A percentile compares a stretch with the other conserved stretches of the same genome.
Conservation (phyloP, 92 coral and sea anemone genomes). For the Porites divaricata region DNA sequence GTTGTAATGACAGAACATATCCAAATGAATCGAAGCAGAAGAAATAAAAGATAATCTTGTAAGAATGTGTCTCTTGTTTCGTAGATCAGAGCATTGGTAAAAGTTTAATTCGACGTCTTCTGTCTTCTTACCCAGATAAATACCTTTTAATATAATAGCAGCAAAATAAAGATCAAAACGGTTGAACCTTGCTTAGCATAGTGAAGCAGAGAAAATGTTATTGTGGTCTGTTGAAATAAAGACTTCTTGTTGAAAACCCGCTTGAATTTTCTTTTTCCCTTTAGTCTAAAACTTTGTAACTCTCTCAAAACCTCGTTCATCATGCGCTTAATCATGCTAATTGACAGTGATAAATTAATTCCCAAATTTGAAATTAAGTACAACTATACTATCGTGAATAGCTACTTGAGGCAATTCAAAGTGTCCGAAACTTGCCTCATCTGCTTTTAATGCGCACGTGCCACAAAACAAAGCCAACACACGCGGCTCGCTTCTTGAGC, state of each 20-base stretch:
- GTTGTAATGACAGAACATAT: neutral
- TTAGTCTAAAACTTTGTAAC: neutral
- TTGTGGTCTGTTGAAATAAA: neutral
- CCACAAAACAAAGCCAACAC: constrained; percentile 31
- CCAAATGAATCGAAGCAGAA: neutral
- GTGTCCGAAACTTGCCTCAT: constrained; percentile 54
- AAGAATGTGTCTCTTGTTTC: neutral
- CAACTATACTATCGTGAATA: constrained; percentile 52
- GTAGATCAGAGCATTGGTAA: neutral
- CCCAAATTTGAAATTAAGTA: constrained; percentile 64
- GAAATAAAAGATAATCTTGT: neutral
- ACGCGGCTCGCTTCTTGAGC: constrained; percentile 5
- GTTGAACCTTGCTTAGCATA: neutral
- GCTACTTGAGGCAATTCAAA: constrained; percentile 62
- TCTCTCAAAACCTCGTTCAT: neutral
- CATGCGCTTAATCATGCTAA: constrained; percentile 19
- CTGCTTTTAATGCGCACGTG: constrained; percentile 79
- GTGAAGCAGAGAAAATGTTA: neutral
- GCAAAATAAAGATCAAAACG: neutral
- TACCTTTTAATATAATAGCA: too few relatives aligned
- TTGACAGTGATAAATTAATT: constrained; percentile 72
- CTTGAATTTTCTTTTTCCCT: neutral
- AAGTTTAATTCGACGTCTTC: neutral
- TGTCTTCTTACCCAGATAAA: neutral
- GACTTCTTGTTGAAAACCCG: neutral